These are phyloP conservation scores for Monodelphis domestica DNA, from an alignment of 2,797 vertebrate species.

Conservation along the genomic window DNA sequence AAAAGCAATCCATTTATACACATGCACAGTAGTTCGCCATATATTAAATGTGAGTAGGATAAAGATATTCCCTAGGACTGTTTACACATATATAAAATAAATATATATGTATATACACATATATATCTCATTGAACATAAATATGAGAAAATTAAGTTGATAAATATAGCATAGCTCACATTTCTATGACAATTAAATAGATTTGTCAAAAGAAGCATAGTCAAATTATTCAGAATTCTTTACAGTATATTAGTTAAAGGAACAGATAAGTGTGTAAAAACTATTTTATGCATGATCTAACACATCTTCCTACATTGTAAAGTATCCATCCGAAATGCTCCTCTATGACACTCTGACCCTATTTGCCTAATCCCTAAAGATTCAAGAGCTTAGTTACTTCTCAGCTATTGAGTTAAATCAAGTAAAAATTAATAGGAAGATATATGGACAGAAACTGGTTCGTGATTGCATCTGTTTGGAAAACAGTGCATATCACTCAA, in stretches of 20 bases:
- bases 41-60: background rate
- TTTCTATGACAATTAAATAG: background rate
- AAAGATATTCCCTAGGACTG: background rate
- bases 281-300: background rate
- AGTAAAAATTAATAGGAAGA: slow-evolving; percentile 1
- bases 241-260: background rate
- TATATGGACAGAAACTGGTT: slow-evolving; percentile 15
- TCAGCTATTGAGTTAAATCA: slow-evolving; percentile 42
- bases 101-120: no score
- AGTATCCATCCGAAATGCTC: background rate
- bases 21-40: background rate
- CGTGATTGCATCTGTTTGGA: slow-evolving; percentile 48
- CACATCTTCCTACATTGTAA: background rate
- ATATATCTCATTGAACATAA: background rate
- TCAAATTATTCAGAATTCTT: background rate
- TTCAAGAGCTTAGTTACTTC: background rate
- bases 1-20: background rate
- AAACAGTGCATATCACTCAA: background rate
- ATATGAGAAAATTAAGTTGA: background rate
- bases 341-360: slow-evolving; percentile 13
- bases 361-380: slow-evolving; percentile 23
- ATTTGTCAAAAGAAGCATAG: background rate
- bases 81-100: no score
- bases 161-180: background rate
- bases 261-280: background rate